These are phyloP conservation scores for Phymatocera aterrima DNA, from an alignment of 2,888 invertebrate species.

Conservation along the genomic window DNA sequence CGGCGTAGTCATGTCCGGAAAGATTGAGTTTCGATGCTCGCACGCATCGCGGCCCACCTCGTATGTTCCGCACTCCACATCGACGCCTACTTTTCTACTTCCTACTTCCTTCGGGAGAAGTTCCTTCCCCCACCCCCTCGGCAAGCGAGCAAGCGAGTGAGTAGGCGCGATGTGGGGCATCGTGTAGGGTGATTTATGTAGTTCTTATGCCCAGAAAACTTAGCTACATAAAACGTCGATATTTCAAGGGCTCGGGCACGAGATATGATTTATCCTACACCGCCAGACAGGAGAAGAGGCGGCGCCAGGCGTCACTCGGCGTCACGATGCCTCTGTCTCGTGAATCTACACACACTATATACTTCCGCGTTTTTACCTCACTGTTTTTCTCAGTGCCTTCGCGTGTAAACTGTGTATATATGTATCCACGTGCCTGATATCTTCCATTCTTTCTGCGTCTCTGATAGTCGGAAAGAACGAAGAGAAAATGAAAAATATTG, in stretches of 20 bases:
- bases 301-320: conserved; percentile 47
- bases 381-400: neutral
- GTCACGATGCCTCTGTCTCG: conserved; percentile 46
- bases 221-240: conserved; percentile 49
- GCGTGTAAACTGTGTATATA: neutral
- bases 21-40: conserved; percentile 1
- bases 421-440: no score
- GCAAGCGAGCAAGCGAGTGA: neutral
- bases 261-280: conserved; percentile 47
- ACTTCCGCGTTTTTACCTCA: neutral
- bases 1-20: neutral
- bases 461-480: no score
- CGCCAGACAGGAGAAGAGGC: conserved; percentile 40
- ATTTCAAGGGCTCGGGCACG: conserved; percentile 44
- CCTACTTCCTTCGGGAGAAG: conserved; percentile 3
- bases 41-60: neutral
- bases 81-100: neutral
- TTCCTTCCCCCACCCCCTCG: neutral
- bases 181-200: conserved; percentile 46
- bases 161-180: conserved; percentile 15
- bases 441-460: no score
- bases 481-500: no score
- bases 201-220: conserved; percentile 48
- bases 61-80: neutral
- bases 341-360: conserved; percentile 23